These are phyloP conservation scores for Hydrolagus affinis DNA, from an alignment of 2,113 vertebrate species.

Conservation along the genomic window DNA sequence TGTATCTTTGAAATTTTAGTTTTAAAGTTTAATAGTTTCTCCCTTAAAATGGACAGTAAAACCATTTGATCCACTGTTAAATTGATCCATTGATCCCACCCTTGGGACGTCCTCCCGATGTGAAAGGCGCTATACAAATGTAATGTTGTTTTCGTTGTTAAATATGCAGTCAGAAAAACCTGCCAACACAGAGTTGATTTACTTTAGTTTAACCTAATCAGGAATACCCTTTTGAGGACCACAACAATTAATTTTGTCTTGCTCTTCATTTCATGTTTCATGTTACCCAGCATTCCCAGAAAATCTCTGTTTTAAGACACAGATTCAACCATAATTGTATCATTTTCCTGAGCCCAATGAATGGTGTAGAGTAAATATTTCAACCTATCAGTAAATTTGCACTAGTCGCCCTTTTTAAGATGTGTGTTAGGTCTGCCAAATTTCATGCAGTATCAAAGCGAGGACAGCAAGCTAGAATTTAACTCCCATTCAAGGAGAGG, in stretches of 20 bases:
- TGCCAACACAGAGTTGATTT: background rate
- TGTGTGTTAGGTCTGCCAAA: background rate
- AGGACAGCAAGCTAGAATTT: slow-evolving; percentile 23
- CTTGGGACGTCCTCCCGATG: too few relatives aligned
- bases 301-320: background rate
- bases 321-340: background rate
- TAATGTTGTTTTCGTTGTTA: too few relatives aligned
- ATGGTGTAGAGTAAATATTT: background rate
- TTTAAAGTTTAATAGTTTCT: background rate
- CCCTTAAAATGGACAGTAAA: background rate
- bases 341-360: background rate
- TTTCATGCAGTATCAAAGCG: slow-evolving; percentile 1
- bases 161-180: background rate
- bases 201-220: background rate
- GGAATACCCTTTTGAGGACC: background rate
- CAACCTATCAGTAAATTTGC: background rate
- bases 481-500: background rate
- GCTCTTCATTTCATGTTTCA: background rate
- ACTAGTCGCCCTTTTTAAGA: background rate
- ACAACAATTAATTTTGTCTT: background rate
- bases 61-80: too few relatives aligned
- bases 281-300: background rate
- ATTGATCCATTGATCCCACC: too few relatives aligned
- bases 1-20: background rate
- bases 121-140: too few relatives aligned